phyloP scores from a whole-genome alignment of 1,140 invertebrate genomes.

The Latrodectus geometricus region DNA sequence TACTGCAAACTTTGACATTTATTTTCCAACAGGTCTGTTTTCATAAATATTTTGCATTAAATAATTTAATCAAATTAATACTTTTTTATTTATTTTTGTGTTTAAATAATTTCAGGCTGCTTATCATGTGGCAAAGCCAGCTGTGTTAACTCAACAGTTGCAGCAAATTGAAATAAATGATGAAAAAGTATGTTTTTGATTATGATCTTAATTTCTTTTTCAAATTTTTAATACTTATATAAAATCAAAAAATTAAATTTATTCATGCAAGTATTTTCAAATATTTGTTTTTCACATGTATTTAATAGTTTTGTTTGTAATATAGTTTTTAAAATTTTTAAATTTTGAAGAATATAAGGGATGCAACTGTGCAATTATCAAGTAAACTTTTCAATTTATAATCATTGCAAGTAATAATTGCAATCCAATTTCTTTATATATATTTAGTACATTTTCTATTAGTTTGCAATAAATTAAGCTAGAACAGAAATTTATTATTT shows the following conservation, averaged over 20 bases:
- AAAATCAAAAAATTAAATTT: not conserved
- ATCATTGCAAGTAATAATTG: too few species aligned
- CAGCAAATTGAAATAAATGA: slow-evolving; percentile 42
- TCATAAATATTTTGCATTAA: not conserved
- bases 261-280: too few species aligned
- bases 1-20: slow-evolving; percentile 54
- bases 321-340: too few species aligned
- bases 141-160: slow-evolving; percentile 47
- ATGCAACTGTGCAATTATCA: too few species aligned
- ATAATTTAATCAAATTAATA: not conserved
- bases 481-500: too few species aligned
- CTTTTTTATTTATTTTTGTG: not conserved
- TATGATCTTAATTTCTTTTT: not conserved
- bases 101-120: slow-evolving; percentile 29
- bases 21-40: slow-evolving; percentile 60
- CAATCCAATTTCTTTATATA: too few species aligned
- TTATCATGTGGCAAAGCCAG: slow-evolving; percentile 59
- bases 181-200: slow-evolving; percentile 36
- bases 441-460: too few species aligned
- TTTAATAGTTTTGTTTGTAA: too few species aligned
- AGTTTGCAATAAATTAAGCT: too few species aligned
- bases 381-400: too few species aligned
- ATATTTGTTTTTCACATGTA: too few species aligned
- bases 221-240: not conserved
- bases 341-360: too few species aligned